Evolutionary conservation across 1,140 invertebrate genomes (phyloP), one percentile per base, ranked within the genome.

Genomic region (Mamestra configurata): DNA sequence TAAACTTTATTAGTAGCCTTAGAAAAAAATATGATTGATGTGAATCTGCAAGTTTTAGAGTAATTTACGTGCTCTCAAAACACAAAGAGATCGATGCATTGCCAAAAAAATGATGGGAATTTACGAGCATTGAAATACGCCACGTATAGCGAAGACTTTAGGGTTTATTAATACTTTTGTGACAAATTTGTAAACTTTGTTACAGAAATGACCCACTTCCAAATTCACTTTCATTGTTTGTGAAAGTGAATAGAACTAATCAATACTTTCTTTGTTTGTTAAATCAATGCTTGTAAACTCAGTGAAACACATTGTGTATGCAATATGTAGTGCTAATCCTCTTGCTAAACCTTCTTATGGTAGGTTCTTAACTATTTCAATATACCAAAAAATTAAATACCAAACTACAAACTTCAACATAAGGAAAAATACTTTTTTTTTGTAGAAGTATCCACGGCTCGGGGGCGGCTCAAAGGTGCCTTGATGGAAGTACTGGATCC

Each of bases 401-500:
- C n/a, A n/a, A n/a, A n/a, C n/a, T n/a, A n/a, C n/a, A n/a, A n/a
- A n/a, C n/a, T n/a, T 31, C 5, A 31, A 5, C 27, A 3, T 31
- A 31, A 3, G 5, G 27, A 5, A 31, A 31, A 31, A 31, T 31
- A 31, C 27, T 40, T n/a, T 40, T 4, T n/a, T 37, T 59, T 51
- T 37, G 31, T 13, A 86, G 92, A 96, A 77, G 95, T 96, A n/a
- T 88, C 93, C 1, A 95, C 96, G 49, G 96, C 97, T n/a, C 94
- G 97, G 59, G 96, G 96, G 57, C 91, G 96, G 31, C 93, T 97
- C 15, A 96, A 96, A 91, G 96, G 96, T 46, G 97, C 96, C 35
- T 88, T 97, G 22, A 92, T 96, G 88, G 96, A 97, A 81, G 93
- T 96, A 8, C 81, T 97, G 20, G 96, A 96, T 40, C 96, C 96